phyloP scores from a whole-genome alignment of 1,140 invertebrate species.

The Hetaerina americana region DNA sequence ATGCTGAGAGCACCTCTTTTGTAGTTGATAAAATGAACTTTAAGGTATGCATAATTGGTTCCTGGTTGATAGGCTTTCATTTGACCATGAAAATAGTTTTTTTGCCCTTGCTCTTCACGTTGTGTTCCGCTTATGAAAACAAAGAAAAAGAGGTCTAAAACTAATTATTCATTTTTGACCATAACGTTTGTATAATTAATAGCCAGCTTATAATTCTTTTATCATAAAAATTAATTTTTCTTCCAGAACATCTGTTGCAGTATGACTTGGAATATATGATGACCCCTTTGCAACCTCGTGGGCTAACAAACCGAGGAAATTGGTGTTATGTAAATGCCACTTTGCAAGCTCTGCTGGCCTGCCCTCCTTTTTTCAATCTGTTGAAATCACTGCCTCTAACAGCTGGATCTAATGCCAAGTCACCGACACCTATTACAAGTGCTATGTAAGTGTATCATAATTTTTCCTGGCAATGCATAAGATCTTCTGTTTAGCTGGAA shows the following conservation, averaged over 20 bases:
- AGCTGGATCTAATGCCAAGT: slow-evolving; percentile 38
- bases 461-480: too few species aligned
- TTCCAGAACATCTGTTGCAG: slow-evolving; percentile 50
- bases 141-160: not conserved
- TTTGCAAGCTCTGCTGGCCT: slow-evolving; percentile 77
- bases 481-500: too few species aligned
- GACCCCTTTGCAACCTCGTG: slow-evolving; percentile 65
- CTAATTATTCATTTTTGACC: not conserved
- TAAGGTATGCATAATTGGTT: too few species aligned
- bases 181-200: too few species aligned
- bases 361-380: slow-evolving; percentile 87
- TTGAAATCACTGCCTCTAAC: slow-evolving; percentile 52
- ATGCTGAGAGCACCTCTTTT: too few species aligned
- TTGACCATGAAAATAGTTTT: too few species aligned
- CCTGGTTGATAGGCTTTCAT: too few species aligned
- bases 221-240: slow-evolving; percentile 1
- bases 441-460: slow-evolving; percentile 76
- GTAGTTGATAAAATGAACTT: too few species aligned
- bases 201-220: slow-evolving; percentile 4
- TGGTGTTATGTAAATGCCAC: slow-evolving; percentile 94
- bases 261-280: slow-evolving; percentile 60
- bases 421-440: slow-evolving; percentile 80
- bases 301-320: slow-evolving; percentile 80
- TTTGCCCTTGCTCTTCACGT: too few species aligned
- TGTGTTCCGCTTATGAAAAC: too few species aligned